These are phyloP conservation scores for Dyspetes luteomarginatus DNA, from an alignment of 2,888 invertebrate genomes.

Conservation along the genomic window DNA sequence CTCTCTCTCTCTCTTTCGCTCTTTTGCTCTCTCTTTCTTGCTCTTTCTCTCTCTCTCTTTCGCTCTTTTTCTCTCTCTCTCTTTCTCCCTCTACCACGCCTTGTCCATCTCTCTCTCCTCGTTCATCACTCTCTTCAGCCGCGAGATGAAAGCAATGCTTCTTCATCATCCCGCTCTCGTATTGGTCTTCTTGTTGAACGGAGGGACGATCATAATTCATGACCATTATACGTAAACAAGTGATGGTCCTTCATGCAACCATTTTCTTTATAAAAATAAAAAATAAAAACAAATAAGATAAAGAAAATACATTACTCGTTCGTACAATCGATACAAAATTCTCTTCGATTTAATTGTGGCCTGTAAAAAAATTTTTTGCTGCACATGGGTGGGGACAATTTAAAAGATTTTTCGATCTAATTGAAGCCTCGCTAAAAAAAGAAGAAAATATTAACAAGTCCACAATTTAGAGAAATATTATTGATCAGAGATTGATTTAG, in stretches of 20 bases:
- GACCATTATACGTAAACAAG: slow-evolving; percentile 9
- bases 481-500: too few species aligned
- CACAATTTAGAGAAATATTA: too few species aligned
- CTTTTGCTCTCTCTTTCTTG: slow-evolving; percentile 30
- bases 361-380: too few species aligned
- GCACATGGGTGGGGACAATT: too few species aligned
- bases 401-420: too few species aligned
- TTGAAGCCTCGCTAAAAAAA: too few species aligned
- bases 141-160: slow-evolving; percentile 5
- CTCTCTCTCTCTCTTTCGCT: slow-evolving; percentile 48
- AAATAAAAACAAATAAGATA: too few species aligned
- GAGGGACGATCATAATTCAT: slow-evolving; percentile 1
- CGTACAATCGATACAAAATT: too few species aligned
- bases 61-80: not conserved
- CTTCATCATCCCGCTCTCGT: not conserved
- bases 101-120: not conserved
- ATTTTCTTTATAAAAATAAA: too few species aligned
- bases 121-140: slow-evolving; percentile 11
- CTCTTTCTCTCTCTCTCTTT: not conserved
- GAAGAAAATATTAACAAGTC: too few species aligned
- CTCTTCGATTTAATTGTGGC: too few species aligned
- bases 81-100: not conserved
- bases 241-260: not conserved
- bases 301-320: too few species aligned
- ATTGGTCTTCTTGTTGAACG: not conserved